A percentile compares a stretch with the other conserved stretches of the same genome.
phyloP scores from a whole-genome alignment of 2,797 vertebrate genomes.

The Eidolon dupreanum region DNA sequence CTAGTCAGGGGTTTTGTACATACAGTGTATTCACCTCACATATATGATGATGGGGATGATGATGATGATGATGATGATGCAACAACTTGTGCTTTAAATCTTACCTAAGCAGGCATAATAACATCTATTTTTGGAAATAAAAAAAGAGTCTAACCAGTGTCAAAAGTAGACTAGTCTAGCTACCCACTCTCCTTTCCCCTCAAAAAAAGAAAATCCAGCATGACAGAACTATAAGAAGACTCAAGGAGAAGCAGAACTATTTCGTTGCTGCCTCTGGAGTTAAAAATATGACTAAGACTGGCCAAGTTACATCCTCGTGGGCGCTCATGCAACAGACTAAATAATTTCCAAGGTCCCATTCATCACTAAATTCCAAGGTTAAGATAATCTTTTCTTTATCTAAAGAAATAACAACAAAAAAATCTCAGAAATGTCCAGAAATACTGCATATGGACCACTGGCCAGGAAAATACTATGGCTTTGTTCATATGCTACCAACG shows the following conservation, averaged over 20 bases:
- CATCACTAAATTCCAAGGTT: not conserved
- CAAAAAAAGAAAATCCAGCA: not conserved
- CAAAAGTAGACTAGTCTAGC: not conserved
- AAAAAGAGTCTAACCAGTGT: not conserved
- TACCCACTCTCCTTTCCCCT: not conserved
- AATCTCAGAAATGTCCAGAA: not conserved
- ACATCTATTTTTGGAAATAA: not conserved
- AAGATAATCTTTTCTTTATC: slow-evolving; percentile 4
- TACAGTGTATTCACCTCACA: not conserved
- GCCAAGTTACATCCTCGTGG: not conserved
- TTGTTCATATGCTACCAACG: not conserved
- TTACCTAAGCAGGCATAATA: not conserved
- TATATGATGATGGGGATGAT: not conserved
- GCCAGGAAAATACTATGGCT: not conserved
- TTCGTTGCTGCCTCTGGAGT: not conserved
- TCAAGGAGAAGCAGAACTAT: not conserved
- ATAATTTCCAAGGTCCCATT: not conserved
- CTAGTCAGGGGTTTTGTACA: not conserved
- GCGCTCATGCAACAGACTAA: not conserved
- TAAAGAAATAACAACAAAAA: not conserved
- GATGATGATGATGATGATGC: not conserved
- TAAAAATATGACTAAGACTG: not conserved
- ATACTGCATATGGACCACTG: not conserved
- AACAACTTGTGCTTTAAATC: not conserved
- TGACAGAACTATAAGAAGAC: not conserved